Evolutionary conservation across 2,888 invertebrate genomes (phyloP).

Genomic region (Xanthorhoe spadicearia): DNA sequence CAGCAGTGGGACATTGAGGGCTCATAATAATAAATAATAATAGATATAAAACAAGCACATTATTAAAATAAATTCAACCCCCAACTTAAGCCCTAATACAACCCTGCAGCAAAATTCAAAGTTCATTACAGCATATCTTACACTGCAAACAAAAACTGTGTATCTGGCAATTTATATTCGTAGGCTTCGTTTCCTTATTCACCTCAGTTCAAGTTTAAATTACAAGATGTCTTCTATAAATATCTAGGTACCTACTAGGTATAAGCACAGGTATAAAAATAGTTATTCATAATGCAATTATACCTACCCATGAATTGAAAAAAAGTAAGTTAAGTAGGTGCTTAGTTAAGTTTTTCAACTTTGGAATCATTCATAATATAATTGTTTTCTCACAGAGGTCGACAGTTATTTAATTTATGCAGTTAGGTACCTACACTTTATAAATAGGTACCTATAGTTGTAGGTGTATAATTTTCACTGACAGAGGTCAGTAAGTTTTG

Average conservation of each 20-base stretch:
- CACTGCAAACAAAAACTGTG: slow-evolving; percentile 1
- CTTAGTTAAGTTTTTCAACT: not conserved
- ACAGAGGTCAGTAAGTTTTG: too few relatives aligned
- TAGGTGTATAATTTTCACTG: too few relatives aligned
- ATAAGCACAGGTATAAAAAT: too few relatives aligned
- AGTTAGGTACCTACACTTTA: too few relatives aligned
- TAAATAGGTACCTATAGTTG: too few relatives aligned
- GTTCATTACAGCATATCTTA: not conserved
- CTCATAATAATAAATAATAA: too few relatives aligned
- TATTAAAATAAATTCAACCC: not conserved
- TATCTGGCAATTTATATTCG: not conserved
- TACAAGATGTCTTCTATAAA: not conserved
- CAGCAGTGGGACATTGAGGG: too few relatives aligned
- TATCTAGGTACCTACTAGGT: too few relatives aligned
- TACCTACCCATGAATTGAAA: not conserved
- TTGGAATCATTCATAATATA: too few relatives aligned
- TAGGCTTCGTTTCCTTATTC: not conserved
- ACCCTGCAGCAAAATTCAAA: not conserved
- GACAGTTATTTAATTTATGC: too few relatives aligned
- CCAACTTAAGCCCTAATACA: not conserved
- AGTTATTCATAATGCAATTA: too few relatives aligned
- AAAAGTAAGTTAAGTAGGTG: not conserved
- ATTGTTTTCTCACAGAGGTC: too few relatives aligned
- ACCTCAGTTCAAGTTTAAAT: not conserved
- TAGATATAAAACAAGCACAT: not conserved